A percentile compares a stretch with the other conserved stretches of the same genome.
Evolutionary conservation across 2,113 vertebrate species (phyloP).

Genomic region (Regulus satrapa): DNA sequence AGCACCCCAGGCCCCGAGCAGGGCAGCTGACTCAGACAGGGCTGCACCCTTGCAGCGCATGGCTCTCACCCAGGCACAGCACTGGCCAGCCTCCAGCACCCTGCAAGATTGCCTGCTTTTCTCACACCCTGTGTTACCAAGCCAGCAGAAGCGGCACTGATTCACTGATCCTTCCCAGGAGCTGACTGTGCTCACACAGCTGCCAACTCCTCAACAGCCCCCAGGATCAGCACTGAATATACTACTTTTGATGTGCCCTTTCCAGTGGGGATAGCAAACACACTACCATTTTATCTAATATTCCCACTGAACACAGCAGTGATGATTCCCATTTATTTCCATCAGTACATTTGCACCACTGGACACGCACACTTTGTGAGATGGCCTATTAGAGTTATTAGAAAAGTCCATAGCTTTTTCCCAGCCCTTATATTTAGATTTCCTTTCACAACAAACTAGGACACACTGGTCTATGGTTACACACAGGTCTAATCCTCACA

Average conservation of each 20-base stretch:
- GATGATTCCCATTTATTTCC: neutral
- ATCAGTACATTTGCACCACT: neutral
- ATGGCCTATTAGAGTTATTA: neutral
- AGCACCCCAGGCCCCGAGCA: neutral
- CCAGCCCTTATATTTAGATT: neutral
- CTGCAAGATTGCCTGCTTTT: neutral
- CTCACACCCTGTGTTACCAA: neutral
- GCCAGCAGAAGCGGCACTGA: neutral
- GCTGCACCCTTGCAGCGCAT: neutral
- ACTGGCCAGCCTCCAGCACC: fast-evolving
- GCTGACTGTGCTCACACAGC: neutral
- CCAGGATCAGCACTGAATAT: neutral
- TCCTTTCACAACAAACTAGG: neutral
- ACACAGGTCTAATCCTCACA: neutral
- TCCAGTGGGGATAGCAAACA: neutral
- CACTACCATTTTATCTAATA: neutral
- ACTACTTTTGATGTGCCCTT: neutral
- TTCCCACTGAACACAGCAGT: neutral
- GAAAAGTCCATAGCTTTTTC: neutral
- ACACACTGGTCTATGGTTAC: neutral
- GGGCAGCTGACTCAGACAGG: neutral
- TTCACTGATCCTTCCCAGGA: neutral
- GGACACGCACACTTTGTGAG: neutral
- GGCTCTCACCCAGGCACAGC: neutral
- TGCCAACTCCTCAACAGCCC: neutral